Base-by-base conservation (phyloP, 2,888 invertebrate species). In the Odiellus spinosus region DNA sequence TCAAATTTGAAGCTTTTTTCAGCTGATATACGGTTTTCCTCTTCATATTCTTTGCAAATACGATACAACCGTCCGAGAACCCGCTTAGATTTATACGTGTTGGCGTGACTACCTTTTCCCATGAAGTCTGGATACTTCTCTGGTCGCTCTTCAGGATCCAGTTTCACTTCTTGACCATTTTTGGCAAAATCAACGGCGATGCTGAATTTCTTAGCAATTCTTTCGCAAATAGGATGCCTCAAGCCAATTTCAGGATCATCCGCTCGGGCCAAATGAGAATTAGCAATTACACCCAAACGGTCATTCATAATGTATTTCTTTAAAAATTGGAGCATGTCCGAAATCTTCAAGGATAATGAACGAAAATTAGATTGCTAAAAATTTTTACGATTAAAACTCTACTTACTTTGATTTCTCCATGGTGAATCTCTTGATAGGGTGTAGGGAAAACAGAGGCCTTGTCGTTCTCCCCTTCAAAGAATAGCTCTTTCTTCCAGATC, bases 401-500 rank as follows among this genome's bases (percentile, higher is more conserved):
- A 8, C 26, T 4, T 8, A 26, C 26, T 8, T 8, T 4, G 8
- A 26, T 26, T 8, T 26, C 26, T 4, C 26, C 26, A 4, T 26
- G 5, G 26, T 6, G 4, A 4, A 26, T 8, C 8, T 26, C 26
- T 8, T 26, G 26, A 6, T 26, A 6, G 26, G 26, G 26, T 6
- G 8, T 26, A 4, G 26, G 26, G 26, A 26, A 26, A 26, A 26
- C 8, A 8, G 26, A 26, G 8, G 26, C 26, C 26, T 26, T 17
- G 18, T 34, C 20, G 46, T 56, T 56, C n/a, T 45, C 32, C 12
- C 48, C 40, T 1, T 45, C 20, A 39, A 63, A 60, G 18, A 63
- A 56, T 34, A 66, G 53, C 10, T 58, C 53, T 15, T 55, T 44
- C 47, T 63, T 59, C 62, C 65, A 66, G 18, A 62, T 55, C 6